phyloP scores from a whole-genome alignment of 2,113 vertebrate species.

The Cricetomys ansorgei region DNA sequence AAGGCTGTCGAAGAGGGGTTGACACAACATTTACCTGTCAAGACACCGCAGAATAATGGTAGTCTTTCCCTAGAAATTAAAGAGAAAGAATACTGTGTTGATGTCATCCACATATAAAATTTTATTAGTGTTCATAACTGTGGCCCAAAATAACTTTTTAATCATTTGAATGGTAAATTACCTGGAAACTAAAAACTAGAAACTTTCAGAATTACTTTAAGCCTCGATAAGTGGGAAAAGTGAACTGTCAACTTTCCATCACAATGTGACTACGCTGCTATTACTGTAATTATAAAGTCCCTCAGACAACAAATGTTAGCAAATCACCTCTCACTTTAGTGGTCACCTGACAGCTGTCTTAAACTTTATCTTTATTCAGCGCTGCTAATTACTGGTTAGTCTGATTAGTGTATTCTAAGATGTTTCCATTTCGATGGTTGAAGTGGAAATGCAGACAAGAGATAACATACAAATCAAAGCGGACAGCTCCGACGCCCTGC shows the following conservation, averaged over 20 bases:
- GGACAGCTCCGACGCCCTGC: conserved; percentile 17
- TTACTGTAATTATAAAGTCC: conserved; percentile 76
- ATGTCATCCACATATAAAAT: conserved; percentile 71
- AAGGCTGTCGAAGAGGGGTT: conserved; percentile 36
- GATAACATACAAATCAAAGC: conserved; percentile 75
- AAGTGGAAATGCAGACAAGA: conserved; percentile 77
- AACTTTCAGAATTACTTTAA: conserved; percentile 72
- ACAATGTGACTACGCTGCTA: conserved; percentile 73
- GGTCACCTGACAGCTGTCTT: conserved; percentile 80
- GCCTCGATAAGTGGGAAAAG: conserved; percentile 77
- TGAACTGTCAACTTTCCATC: conserved; percentile 79
- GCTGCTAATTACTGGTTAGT: conserved; percentile 71
- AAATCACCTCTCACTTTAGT: conserved; percentile 68
- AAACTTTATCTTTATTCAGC: conserved; percentile 59
- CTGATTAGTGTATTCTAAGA: conserved; percentile 65
- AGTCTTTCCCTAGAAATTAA: conserved; percentile 93
- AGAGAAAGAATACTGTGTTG: conserved; percentile 76
- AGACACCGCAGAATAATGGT: conserved; percentile 95
- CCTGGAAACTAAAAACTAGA: conserved; percentile 71
- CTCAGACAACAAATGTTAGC: conserved; percentile 64
- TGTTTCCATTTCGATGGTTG: conserved; percentile 66
- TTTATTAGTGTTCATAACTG: conserved; percentile 66
- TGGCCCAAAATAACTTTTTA: conserved; percentile 71
- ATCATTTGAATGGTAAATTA: conserved; percentile 73
- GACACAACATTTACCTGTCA: conserved; percentile 91